Conservation (phyloP, 2,797 vertebrate genomes). For the Salarias fasciatus region DNA sequence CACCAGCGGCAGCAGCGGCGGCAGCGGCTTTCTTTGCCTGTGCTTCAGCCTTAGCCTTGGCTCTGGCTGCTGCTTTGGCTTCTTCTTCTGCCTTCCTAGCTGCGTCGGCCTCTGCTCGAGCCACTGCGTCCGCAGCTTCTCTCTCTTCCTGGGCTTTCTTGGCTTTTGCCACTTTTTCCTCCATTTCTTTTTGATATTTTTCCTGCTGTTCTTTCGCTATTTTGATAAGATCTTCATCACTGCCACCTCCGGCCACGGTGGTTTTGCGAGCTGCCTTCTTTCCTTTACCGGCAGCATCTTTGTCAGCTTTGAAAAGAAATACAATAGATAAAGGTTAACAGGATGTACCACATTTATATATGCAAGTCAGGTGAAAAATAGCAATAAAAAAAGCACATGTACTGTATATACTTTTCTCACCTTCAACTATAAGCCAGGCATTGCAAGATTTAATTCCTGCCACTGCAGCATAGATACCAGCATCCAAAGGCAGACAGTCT, state of each 20-base stretch:
- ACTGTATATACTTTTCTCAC: slow-evolving; percentile 72
- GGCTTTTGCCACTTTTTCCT: slow-evolving; percentile 65
- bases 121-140: slow-evolving; percentile 60
- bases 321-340: too few relatives aligned
- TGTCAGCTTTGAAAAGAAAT: slow-evolving; percentile 66
- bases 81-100: slow-evolving; percentile 59
- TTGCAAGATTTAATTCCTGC: slow-evolving; percentile 86
- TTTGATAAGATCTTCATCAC: slow-evolving; percentile 69
- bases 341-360: background rate
- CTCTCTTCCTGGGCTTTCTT: slow-evolving; percentile 73
- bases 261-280: slow-evolving; percentile 79
- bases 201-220: slow-evolving; percentile 81
- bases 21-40: slow-evolving; percentile 33
- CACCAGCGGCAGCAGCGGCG: background rate
- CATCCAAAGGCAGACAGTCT: slow-evolving; percentile 82
- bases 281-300: slow-evolving; percentile 67
- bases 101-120: slow-evolving; percentile 49
- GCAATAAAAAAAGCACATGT: too few relatives aligned
- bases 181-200: slow-evolving; percentile 75
- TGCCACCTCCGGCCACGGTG: slow-evolving; percentile 68
- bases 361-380: background rate
- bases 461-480: slow-evolving; percentile 87
- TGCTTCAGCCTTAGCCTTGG: slow-evolving; percentile 54
- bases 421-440: slow-evolving; percentile 89
- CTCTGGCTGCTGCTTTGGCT: slow-evolving; percentile 63